phyloP scores from a whole-genome alignment of 35 echinoderm and acorn worm genomes.

The Heliocidaris erythrogramma region DNA sequence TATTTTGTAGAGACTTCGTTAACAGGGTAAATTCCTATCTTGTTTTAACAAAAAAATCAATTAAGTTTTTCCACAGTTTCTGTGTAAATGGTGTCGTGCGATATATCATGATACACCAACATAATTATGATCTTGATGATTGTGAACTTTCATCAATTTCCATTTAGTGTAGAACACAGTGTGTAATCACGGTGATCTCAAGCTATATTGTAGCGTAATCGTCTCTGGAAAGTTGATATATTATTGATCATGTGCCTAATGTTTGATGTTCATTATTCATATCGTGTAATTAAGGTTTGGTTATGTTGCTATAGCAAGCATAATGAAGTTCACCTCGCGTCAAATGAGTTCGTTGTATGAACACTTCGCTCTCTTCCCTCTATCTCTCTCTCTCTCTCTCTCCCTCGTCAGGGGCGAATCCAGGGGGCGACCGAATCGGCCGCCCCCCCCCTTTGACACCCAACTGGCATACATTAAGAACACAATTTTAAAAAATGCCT shows the following conservation, averaged over 20 bases:
- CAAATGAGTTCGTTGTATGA: not conserved
- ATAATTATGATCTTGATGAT: not conserved
- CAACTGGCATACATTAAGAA: no score
- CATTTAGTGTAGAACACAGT: not conserved
- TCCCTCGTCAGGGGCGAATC: no score
- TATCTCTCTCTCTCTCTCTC: no score
- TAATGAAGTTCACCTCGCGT: not conserved
- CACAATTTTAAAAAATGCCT: no score
- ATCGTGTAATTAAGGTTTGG: not conserved
- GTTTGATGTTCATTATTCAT: not conserved
- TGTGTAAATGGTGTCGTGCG: not conserved
- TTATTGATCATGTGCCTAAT: not conserved
- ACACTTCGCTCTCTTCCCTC: not conserved
- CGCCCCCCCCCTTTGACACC: no score
- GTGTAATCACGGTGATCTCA: not conserved
- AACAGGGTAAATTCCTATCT: no score
- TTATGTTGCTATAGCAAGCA: not conserved
- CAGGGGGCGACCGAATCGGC: no score
- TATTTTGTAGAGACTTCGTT: no score
- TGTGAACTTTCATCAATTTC: not conserved
- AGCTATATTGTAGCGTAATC: not conserved
- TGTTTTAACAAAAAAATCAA: no score
- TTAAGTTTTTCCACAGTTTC: no score
- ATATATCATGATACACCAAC: not conserved
- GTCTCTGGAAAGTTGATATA: not conserved